Percentiles rank a stretch among this genome's conserved stretches.
phyloP scores from a whole-genome alignment of 2,888 invertebrate genomes.

The Odontocolon sp. region DNA sequence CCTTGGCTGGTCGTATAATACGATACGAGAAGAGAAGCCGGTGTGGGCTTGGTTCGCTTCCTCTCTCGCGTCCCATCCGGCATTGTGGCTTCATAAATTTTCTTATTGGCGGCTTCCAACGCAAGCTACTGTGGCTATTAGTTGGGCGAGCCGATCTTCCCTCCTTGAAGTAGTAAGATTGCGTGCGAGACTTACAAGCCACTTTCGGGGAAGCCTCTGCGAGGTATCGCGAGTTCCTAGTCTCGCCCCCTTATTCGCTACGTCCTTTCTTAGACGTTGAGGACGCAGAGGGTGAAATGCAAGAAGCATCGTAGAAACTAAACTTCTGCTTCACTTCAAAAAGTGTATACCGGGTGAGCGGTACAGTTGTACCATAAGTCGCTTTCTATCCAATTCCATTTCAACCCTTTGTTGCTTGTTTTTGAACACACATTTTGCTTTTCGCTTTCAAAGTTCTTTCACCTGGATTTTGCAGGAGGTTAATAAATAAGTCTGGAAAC shows the following conservation, averaged over 20 bases:
- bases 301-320: conserved; percentile 4
- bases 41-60: conserved; percentile 38
- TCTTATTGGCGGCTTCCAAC: conserved; percentile 57
- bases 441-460: too few species aligned
- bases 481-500: too few species aligned
- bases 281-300: not conserved
- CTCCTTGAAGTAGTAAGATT: conserved; percentile 40
- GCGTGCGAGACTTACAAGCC: conserved; percentile 43
- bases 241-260: not conserved
- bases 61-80: conserved; percentile 59
- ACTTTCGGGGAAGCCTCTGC: conserved; percentile 33
- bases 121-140: conserved; percentile 30
- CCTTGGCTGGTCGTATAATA: conserved; percentile 46
- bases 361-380: too few species aligned
- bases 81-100: conserved; percentile 63
- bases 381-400: too few species aligned
- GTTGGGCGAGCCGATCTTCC: conserved; percentile 27
- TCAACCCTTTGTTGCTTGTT: too few species aligned
- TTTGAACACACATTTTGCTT: too few species aligned
- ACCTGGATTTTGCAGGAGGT: too few species aligned
- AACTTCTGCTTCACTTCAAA: not conserved
- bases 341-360: too few species aligned
- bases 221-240: conserved; percentile 38
- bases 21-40: conserved; percentile 52
- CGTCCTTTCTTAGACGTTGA: not conserved